Base-by-base conservation (phyloP, 2,113 vertebrate species). In the Ctenodactylus gundi region DNA sequence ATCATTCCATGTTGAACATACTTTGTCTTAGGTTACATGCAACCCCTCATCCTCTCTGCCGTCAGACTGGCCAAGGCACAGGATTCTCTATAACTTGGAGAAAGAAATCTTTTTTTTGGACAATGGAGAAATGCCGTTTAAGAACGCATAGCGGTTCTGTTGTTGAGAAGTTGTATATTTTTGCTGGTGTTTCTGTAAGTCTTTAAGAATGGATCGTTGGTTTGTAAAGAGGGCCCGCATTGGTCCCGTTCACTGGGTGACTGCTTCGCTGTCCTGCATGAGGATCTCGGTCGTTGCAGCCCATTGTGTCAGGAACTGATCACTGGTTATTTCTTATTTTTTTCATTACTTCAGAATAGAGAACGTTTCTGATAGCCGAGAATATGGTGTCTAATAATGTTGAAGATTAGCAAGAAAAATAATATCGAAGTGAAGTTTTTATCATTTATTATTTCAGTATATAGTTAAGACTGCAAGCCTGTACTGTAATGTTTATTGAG, bases 1-100 rank as follows among this genome's bases (percentile, higher is more conserved):
- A 91, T 12, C 62, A 86, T 76, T 90, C 82, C 58, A 60, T 58
- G 58, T 78, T 57, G 20, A 93, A 92, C 95, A 85, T 95, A 67
- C n/a, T 53, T 18, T 67, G 25, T 0, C 21, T 76, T 51, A 51
- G 14, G 21, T 29, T 51, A 85, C 27, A 1, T 68, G 3, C 77
- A 77, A 29, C 36, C 10, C 17, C 8, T 68, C 46, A 49, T 27
- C n/a, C n/a, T n/a, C n/a, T n/a, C n/a, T n/a, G n/a, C n/a, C n/a
- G n/a, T n/a, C n/a, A n/a, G n/a, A n/a, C n/a, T n/a, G n/a, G n/a
- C n/a, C n/a, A n/a, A n/a, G n/a, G n/a, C n/a, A n/a, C n/a, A n/a
- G n/a, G 21, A 83, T 68, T 90, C 58, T 36, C n/a, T 53, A 4
- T 49, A 77, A 41, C 27, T 29, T 7, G 75, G 20, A 85, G 12